These are phyloP conservation scores for Tridacna crocea DNA, from an alignment of 2,888 invertebrate species.

Conservation along the genomic window DNA sequence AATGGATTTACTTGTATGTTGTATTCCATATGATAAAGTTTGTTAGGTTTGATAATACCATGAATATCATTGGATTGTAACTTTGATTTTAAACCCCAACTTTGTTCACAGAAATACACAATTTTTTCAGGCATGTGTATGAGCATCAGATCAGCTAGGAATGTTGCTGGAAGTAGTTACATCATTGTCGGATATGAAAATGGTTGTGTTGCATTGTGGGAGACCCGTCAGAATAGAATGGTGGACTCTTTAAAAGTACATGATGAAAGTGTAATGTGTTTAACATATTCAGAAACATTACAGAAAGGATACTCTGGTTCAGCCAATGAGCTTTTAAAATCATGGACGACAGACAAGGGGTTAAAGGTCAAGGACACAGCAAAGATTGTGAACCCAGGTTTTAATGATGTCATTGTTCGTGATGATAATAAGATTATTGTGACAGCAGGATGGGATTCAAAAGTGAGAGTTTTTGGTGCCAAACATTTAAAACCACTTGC, in stretches of 20 bases:
- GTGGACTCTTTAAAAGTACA: slow-evolving; percentile 58
- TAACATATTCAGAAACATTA: slow-evolving; percentile 59
- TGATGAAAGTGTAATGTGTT: slow-evolving; percentile 73
- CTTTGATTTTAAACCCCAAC: no score
- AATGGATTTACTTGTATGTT: no score
- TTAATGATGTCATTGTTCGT: slow-evolving; percentile 70
- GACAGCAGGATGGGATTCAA: slow-evolving; percentile 80
- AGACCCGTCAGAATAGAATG: slow-evolving; percentile 58
- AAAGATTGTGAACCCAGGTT: slow-evolving; percentile 72
- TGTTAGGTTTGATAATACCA: no score
- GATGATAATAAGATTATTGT: slow-evolving; percentile 77
- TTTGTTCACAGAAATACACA: no score
- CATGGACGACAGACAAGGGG: slow-evolving; percentile 57
- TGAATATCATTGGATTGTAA: no score
- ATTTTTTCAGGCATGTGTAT: slow-evolving; percentile 73
- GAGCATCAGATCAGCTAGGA: slow-evolving; percentile 53
- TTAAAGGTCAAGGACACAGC: slow-evolving; percentile 39
- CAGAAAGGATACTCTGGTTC: slow-evolving; percentile 73
- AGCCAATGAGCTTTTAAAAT: slow-evolving; percentile 59
- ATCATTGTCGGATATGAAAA: slow-evolving; percentile 76
- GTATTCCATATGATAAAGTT: no score
- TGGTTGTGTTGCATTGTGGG: slow-evolving; percentile 75
- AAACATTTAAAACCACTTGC: slow-evolving; percentile 78
- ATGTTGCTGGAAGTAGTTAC: slow-evolving; percentile 1
- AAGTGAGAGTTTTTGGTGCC: slow-evolving; percentile 73